phyloP scores from a whole-genome alignment of 2,888 invertebrate species.

The Ormyrus nitidulus region DNA sequence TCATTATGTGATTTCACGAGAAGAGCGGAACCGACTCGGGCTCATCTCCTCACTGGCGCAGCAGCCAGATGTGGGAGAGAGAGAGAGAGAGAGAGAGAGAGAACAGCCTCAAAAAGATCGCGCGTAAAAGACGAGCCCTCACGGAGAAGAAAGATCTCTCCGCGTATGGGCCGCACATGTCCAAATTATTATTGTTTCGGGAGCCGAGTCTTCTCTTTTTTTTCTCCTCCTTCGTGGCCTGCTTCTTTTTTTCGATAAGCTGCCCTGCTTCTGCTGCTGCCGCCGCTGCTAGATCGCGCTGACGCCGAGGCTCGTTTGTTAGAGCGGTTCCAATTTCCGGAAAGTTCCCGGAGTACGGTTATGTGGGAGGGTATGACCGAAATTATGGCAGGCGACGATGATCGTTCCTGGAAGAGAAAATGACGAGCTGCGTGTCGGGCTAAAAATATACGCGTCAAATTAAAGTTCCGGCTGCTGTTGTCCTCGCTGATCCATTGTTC shows the following conservation, averaged over 20 bases:
- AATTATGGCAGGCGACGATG: background rate
- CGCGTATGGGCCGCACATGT: conserved; percentile 73
- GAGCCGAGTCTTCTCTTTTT: background rate
- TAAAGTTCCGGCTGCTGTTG: too few species aligned
- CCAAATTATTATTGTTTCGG: conserved; percentile 71
- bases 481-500: too few species aligned
- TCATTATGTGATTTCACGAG: conserved; percentile 52
- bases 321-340: background rate
- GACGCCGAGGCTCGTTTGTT: background rate
- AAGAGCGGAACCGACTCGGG: conserved; percentile 37
- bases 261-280: background rate
- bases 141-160: conserved; percentile 41
- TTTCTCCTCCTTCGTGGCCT: conserved; percentile 14
- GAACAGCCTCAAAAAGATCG: conserved; percentile 4
- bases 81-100: background rate
- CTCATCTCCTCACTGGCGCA: background rate
- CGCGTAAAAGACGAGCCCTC: background rate
- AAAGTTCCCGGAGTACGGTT: background rate
- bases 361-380: background rate
- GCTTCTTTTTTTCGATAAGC: background rate
- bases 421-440: too few species aligned
- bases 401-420: background rate
- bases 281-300: too few species aligned
- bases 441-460: too few species aligned
- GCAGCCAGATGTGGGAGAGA: conserved; percentile 22